Evolutionary conservation across 2,888 invertebrate species (phyloP).

Genomic region (Drosophila kambysellisi): DNA sequence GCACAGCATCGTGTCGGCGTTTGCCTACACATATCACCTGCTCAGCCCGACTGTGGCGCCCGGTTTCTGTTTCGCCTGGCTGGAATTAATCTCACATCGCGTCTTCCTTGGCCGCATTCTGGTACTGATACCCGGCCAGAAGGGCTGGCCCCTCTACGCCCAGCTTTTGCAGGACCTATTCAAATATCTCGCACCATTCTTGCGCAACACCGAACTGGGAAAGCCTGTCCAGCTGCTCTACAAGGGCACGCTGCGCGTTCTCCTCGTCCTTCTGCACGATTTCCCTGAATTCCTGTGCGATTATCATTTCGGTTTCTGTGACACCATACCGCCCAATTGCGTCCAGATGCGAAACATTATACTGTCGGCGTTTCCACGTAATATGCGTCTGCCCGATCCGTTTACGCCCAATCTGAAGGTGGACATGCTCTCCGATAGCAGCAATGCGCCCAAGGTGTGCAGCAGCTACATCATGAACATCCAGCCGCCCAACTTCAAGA

Average conservation of each 20-base stretch:
- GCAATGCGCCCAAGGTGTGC: conserved; percentile 94
- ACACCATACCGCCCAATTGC: conserved; percentile 99
- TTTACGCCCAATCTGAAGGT: conserved; percentile 98
- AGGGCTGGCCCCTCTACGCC: conserved; percentile 99
- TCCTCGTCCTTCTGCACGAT: conserved; percentile 98
- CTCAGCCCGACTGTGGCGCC: conserved; percentile 96
- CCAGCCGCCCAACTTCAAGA: conserved; percentile 95
- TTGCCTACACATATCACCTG: conserved; percentile 97
- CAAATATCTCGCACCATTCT: conserved; percentile 98
- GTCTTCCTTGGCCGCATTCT: conserved; percentile 97
- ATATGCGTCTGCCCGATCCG: conserved; percentile 99
- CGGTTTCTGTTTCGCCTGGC: conserved; percentile 99
- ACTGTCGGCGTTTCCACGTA: conserved; percentile 98
- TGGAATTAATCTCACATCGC: conserved; percentile 98
- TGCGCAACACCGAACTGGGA: conserved; percentile 98
- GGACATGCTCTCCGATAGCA: conserved; percentile 95
- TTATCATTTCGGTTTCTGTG: conserved; percentile 99
- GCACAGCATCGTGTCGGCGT: conserved; percentile 94
- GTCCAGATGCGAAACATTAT: conserved; percentile 99
- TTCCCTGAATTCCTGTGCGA: conserved; percentile 99
- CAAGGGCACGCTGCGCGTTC: conserved; percentile 97
- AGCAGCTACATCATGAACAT: conserved; percentile 95
- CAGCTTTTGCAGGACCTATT: conserved; percentile 98
- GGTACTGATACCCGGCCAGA: conserved; percentile 95
- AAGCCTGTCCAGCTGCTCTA: conserved; percentile 97